These are phyloP conservation scores for Lerista edwardsae DNA, from an alignment of 2,797 vertebrate species.

Conservation along the genomic window DNA sequence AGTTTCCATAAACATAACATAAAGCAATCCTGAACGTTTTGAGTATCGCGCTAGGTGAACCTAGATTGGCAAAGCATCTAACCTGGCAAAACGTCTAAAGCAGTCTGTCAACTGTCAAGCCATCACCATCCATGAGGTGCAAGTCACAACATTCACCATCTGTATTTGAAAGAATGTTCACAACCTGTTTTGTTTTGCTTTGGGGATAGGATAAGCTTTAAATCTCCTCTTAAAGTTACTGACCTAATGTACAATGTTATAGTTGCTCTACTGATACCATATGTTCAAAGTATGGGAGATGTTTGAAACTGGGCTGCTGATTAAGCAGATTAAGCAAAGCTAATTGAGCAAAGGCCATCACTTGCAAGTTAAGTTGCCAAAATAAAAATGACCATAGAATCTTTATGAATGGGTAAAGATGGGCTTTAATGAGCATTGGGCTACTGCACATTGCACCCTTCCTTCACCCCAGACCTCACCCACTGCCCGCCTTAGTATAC, in stretches of 20 bases:
- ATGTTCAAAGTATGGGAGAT: constrained; percentile 12
- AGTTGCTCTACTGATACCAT: constrained; percentile 26
- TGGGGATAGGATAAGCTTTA: constrained; percentile 35
- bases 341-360: constrained; percentile 21
- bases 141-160: constrained; percentile 50
- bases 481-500: no score
- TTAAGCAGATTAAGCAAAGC: constrained; percentile 35
- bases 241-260: constrained; percentile 24
- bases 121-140: constrained; percentile 38
- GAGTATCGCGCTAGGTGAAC: neutral
- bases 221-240: constrained; percentile 39
- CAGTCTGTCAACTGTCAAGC: constrained; percentile 62
- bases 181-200: neutral
- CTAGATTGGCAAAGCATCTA: constrained; percentile 55
- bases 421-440: no score
- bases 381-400: constrained; percentile 17
- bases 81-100: constrained; percentile 39
- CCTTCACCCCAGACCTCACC: no score
- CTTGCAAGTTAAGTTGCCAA: constrained; percentile 28
- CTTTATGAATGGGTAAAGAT: neutral
- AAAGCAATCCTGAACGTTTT: constrained; percentile 12
- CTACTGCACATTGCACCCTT: no score
- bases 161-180: constrained; percentile 45
- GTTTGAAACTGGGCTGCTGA: constrained; percentile 27
- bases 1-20: constrained; percentile 46